Base-by-base conservation (phyloP, 2,113 vertebrate species). In the Saimiri boliviensis region DNA sequence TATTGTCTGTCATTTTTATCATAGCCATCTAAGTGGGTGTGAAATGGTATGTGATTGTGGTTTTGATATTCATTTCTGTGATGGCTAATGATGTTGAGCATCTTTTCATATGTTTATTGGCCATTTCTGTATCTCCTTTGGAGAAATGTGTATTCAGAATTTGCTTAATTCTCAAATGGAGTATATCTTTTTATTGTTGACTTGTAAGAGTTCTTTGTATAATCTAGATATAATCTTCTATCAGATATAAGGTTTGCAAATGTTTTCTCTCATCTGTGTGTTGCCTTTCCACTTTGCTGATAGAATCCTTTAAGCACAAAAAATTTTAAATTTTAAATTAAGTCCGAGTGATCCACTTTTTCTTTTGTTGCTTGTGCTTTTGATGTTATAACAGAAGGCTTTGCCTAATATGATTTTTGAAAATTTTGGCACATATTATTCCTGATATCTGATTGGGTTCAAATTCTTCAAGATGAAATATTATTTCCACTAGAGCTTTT, bases 61-160 rank as follows among this genome's bases (percentile, higher is more conserved):
- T 37, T 96, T 93, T 86, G 45, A 84, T 93, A 77, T 93, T 70
- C 5, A 68, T 95, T 89, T 83, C 35, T 21, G 21, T 77, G 16
- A 49, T 80, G 42, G 23, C 45, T 74, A 73, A 45, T 70, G 60
- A 73, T 42, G 60, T 79, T 86, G 63, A 63, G 13, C 42, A 80
- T 63, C 42, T 86, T 90, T 52, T 86, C 35, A 49, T 60, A 35
- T 58, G 58, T 89, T 68, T 83, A 1, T 58, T 80, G 52, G 21
- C 2, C 30, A 80, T 54, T 85, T 86, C 17, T 63, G 0, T 79
- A 52, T 85, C 7, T 71, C 56, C 35, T 49, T 70, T 76, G 16
- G 23, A 86, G 76, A 84, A 94, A 35, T 84, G 87, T 76, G 27
- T 80, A 42, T 80, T 80, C 45, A 92, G 32, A 92, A 74, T 13